Percentiles rank a stretch among this genome's conserved stretches.
phyloP scores from a whole-genome alignment of 2,113 vertebrate genomes.

The Oncorhynchus keta region DNA sequence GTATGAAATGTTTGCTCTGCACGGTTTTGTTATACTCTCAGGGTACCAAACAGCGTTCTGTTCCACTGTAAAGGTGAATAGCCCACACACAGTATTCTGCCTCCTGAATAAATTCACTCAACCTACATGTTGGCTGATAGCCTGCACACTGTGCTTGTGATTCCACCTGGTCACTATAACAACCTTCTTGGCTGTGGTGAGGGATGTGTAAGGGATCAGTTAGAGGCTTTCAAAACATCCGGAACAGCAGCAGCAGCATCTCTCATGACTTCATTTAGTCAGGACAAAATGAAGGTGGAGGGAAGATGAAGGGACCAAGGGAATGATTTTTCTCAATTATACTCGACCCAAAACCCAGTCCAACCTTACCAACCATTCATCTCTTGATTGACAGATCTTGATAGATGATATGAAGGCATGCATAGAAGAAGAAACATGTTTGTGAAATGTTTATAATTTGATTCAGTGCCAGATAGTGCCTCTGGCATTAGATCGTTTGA shows the following conservation, averaged over 20 bases:
- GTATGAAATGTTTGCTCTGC: background rate
- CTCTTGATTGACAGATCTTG: too few relatives aligned
- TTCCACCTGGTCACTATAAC: background rate
- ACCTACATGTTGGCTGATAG: background rate
- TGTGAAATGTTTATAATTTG: too few relatives aligned
- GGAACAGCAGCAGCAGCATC: constrained; percentile 34
- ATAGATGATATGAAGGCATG: too few relatives aligned
- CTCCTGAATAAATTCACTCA: background rate
- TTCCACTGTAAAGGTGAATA: background rate
- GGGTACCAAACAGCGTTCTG: background rate
- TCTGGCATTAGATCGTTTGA: constrained; percentile 4
- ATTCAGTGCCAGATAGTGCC: too few relatives aligned
- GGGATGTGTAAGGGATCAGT: background rate
- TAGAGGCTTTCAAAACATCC: background rate
- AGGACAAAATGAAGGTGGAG: constrained; percentile 21
- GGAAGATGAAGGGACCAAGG: constrained; percentile 36
- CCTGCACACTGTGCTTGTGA: background rate
- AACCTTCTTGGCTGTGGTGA: background rate
- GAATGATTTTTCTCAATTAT: constrained; percentile 37
- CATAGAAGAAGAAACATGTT: too few relatives aligned
- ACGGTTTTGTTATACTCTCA: too few relatives aligned
- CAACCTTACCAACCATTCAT: too few relatives aligned
- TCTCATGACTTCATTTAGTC: constrained; percentile 49
- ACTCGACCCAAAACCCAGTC: too few relatives aligned
- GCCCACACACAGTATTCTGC: background rate